Base-by-base conservation (phyloP, 2,797 vertebrate species). In the Leontocebus nigricollis region DNA sequence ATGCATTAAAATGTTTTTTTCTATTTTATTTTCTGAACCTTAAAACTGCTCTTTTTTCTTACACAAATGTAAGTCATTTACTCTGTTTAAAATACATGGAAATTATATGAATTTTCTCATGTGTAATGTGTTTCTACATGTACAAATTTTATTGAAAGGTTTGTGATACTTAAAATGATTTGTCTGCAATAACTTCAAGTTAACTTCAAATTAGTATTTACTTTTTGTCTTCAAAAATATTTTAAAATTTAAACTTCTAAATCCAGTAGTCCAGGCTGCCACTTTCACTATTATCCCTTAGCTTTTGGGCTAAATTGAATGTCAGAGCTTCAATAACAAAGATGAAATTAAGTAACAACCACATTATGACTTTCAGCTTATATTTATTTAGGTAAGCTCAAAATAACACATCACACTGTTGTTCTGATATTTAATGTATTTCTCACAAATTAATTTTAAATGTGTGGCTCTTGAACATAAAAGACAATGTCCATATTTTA, bases 351-450 rank as follows among this genome's bases (percentile, higher is more conserved):
- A 98, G 93, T 93, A 96, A 79, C 79, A 85, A 95, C 64, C 0
- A 86, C 82, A 95, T 95, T 8, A 82, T 94, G 79, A 2, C 26
- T 91, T 64, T 70, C 36, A 76, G 27, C 30, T 97, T 95, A 75
- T 96, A 80, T 96, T 97, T 90, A 90, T 24, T 90, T 14, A 5
- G 64, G 27, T 86, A 73, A 97, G 48, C 39, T 93, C 95, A 98
- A 48, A 14, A 97, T 19, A 6, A 88, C 10, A 83, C 0, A 1
- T 79, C 97, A 97, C 91, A 33, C 89, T 59, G 96, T 17, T 93
- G 41, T 97, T 98, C 91, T 97, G 46, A 92, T 93, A 27, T 87
- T 96, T 97, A 95, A 96, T 96, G 22, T 72, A 61, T 95, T 95
- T 93, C 87, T 76, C 86, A 95, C 85, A 95, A 7, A 15, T 97